phyloP scores from a whole-genome alignment of 2,113 vertebrate species.

The Dermatemys mawii region DNA sequence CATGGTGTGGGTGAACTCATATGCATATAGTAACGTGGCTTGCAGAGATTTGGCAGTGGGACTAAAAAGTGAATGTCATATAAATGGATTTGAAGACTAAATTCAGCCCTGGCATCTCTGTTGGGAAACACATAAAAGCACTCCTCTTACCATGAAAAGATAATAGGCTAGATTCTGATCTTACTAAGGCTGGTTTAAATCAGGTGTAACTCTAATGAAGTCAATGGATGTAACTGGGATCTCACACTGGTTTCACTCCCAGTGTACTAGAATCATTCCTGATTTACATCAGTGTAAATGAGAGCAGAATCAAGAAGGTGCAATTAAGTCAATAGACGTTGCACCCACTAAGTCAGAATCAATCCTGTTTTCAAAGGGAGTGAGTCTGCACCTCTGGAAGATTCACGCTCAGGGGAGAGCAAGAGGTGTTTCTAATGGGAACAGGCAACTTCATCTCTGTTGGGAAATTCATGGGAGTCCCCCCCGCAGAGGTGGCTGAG shows the following conservation, averaged over 20 bases:
- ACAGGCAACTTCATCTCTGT: not conserved
- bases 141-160: not conserved
- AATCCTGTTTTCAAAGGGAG: not conserved
- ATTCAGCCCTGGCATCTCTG: not conserved
- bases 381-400: not conserved
- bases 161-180: not conserved
- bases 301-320: not conserved
- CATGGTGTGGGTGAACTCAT: not conserved
- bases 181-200: not conserved
- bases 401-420: not conserved
- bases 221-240: not conserved
- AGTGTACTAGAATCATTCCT: not conserved
- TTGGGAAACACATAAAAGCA: not conserved
- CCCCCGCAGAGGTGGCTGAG: not conserved
- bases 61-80: accelerated
- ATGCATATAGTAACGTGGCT: not conserved
- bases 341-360: not conserved
- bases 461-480: not conserved
- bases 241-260: not conserved
- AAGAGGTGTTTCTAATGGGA: not conserved
- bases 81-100: not conserved
- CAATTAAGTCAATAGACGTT: not conserved
- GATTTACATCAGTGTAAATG: not conserved
- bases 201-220: not conserved
- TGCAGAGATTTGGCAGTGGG: not conserved